phyloP scores from a whole-genome alignment of 2,797 vertebrate genomes.

The Lacerta viridis region DNA sequence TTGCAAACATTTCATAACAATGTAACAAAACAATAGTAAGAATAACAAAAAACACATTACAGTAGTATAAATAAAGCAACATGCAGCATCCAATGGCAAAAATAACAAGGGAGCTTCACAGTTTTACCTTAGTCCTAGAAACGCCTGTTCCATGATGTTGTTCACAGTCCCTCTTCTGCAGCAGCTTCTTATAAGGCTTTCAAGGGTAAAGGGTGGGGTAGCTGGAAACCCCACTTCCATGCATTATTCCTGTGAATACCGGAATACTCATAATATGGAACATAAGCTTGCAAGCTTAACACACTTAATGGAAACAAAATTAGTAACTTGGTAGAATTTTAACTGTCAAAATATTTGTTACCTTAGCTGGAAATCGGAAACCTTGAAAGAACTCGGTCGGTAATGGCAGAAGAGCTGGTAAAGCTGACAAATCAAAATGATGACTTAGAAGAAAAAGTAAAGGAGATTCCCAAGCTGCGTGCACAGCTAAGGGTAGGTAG shows the following conservation, averaged over 20 bases:
- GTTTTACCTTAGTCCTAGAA: too few relatives aligned
- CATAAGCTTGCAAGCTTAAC: neutral
- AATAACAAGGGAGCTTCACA: too few relatives aligned
- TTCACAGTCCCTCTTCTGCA: too few relatives aligned
- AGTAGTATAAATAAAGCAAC: too few relatives aligned
- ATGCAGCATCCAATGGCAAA: too few relatives aligned
- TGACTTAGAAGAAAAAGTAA: slow-evolving; percentile 93
- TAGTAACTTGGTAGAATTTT: slow-evolving; percentile 30
- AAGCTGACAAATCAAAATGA: slow-evolving; percentile 96
- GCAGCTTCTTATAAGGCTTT: too few relatives aligned
- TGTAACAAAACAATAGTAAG: too few relatives aligned
- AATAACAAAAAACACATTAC: too few relatives aligned
- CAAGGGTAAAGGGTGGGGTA: too few relatives aligned
- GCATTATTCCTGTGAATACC: neutral
- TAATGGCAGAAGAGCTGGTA: slow-evolving; percentile 96
- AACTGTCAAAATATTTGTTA: slow-evolving; percentile 52
- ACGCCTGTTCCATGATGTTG: too few relatives aligned
- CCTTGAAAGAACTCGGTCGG: slow-evolving; percentile 93
- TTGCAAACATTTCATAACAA: too few relatives aligned
- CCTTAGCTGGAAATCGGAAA: slow-evolving; percentile 92
- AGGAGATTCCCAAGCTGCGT: slow-evolving; percentile 91
- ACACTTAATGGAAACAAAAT: neutral
- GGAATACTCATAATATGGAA: neutral
- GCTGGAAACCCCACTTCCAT: too few relatives aligned
- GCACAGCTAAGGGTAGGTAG: slow-evolving; percentile 88